Evolutionary conservation across 2,888 invertebrate genomes (phyloP).

Genomic region (Elmis aenea): DNA sequence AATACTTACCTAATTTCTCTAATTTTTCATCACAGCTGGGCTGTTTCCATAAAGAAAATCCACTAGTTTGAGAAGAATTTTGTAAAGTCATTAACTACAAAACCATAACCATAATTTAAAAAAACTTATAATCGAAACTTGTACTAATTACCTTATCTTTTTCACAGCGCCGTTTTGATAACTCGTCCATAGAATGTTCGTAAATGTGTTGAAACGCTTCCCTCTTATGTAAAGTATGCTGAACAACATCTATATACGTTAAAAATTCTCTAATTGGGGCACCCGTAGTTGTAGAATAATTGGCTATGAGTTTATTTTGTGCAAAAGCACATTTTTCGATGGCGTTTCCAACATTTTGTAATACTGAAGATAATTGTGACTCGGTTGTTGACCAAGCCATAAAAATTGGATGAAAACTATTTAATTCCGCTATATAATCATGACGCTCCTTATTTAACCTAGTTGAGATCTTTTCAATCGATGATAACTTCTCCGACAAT

Average conservation of each 20-base stretch:
- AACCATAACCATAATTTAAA: slow-evolving; percentile 1
- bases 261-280: slow-evolving; percentile 58
- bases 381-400: slow-evolving; percentile 58
- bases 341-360: slow-evolving; percentile 48
- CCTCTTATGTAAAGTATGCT: slow-evolving; percentile 58
- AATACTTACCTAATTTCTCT: slow-evolving; percentile 45
- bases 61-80: slow-evolving; percentile 28
- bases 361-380: slow-evolving; percentile 48
- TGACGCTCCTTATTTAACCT: slow-evolving; percentile 60
- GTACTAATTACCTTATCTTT: slow-evolving; percentile 53
- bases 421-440: slow-evolving; percentile 53
- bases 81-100: slow-evolving; percentile 14
- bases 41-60: slow-evolving; percentile 55
- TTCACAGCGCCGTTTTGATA: slow-evolving; percentile 56
- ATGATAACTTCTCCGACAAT: slow-evolving; percentile 57
- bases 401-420: slow-evolving; percentile 58
- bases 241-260: slow-evolving; percentile 62
- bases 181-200: slow-evolving; percentile 58
- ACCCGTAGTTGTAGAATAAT: slow-evolving; percentile 42
- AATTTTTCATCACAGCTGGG: slow-evolving; percentile 56
- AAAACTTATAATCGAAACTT: slow-evolving; percentile 7
- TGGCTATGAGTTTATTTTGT: slow-evolving; percentile 47
- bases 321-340: slow-evolving; percentile 49
- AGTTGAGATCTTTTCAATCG: slow-evolving; percentile 59
- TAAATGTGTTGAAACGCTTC: slow-evolving; percentile 62